Percentiles rank a stretch among this genome's conserved stretches.
Conservation (phyloP, 2,113 vertebrate genomes). For the Zapornia atra region DNA sequence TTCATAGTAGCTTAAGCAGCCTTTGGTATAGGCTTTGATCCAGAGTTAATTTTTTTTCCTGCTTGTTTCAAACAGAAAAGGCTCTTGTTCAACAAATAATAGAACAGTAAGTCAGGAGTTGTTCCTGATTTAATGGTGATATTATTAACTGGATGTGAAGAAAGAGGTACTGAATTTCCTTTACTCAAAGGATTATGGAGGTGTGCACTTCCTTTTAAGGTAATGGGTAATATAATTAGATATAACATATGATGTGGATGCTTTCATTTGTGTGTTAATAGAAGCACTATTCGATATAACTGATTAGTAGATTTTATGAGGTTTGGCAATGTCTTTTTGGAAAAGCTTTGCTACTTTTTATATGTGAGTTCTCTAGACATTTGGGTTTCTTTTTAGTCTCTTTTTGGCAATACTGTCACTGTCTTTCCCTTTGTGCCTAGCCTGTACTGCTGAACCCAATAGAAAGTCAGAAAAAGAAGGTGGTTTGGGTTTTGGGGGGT, state of each 20-base stretch:
- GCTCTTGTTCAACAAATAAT: background rate
- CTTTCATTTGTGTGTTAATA: background rate
- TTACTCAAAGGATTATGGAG: background rate
- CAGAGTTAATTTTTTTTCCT: background rate
- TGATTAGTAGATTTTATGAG: background rate
- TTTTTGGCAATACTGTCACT: background rate
- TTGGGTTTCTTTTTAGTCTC: background rate
- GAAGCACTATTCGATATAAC: background rate
- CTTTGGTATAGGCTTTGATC: background rate
- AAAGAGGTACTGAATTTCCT: background rate
- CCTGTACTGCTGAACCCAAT: background rate
- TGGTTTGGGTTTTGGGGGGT: too few species aligned
- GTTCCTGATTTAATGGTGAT: background rate
- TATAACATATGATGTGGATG: background rate
- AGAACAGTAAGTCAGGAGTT: background rate
- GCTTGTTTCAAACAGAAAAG: background rate
- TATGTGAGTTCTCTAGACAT: background rate
- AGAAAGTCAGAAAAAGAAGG: background rate
- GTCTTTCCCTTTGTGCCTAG: background rate
- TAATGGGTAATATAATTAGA: background rate
- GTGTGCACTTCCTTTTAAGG: background rate
- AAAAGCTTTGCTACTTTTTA: background rate
- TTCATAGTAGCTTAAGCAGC: background rate
- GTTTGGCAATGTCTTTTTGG: background rate
- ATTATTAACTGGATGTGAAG: background rate